These are phyloP conservation scores for Drosophila cardini DNA, from an alignment of 1,140 invertebrate species.

Conservation along the genomic window DNA sequence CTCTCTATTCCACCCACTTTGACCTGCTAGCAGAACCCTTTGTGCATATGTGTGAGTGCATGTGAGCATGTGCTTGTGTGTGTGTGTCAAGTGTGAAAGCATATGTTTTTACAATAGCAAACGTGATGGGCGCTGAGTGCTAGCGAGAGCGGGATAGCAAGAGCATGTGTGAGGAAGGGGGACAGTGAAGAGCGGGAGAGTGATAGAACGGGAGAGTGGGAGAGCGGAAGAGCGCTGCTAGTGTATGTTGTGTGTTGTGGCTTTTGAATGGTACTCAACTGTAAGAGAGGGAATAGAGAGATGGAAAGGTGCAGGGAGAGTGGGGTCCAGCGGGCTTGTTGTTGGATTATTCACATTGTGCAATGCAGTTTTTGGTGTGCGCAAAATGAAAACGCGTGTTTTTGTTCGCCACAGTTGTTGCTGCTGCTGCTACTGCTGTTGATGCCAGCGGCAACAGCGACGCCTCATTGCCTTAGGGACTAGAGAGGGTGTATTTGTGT, in stretches of 20 bases:
- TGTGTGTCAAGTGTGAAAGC: slow-evolving; percentile 74
- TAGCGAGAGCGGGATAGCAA: neutral
- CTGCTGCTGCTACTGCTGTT: slow-evolving; percentile 26
- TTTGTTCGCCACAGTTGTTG: slow-evolving; percentile 43
- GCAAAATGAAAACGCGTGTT: slow-evolving; percentile 78
- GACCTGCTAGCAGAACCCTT: neutral
- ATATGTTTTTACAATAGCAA: slow-evolving; percentile 76
- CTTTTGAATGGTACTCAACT: slow-evolving; percentile 36
- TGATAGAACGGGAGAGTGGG: neutral
- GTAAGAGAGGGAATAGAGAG: neutral
- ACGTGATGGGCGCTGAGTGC: slow-evolving; percentile 35
- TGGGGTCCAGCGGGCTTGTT: neutral
- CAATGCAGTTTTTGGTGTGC: slow-evolving; percentile 60
- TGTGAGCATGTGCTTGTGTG: slow-evolving; percentile 36
- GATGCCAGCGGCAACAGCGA: slow-evolving; percentile 35
- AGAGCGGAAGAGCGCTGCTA: slow-evolving; percentile 7
- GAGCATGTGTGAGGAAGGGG: neutral
- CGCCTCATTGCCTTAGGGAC: slow-evolving; percentile 22
- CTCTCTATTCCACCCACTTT: neutral
- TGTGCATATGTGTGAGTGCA: slow-evolving; percentile 7
- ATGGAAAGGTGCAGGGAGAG: neutral
- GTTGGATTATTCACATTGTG: slow-evolving; percentile 56
- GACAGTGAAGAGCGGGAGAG: slow-evolving; percentile 9
- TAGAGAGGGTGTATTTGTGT: neutral
- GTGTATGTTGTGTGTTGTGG: slow-evolving; percentile 51